Evolutionary conservation across 2,888 invertebrate species (phyloP), one percentile per base, ranked within the genome.

Genomic region (Ferrisia virgata): DNA sequence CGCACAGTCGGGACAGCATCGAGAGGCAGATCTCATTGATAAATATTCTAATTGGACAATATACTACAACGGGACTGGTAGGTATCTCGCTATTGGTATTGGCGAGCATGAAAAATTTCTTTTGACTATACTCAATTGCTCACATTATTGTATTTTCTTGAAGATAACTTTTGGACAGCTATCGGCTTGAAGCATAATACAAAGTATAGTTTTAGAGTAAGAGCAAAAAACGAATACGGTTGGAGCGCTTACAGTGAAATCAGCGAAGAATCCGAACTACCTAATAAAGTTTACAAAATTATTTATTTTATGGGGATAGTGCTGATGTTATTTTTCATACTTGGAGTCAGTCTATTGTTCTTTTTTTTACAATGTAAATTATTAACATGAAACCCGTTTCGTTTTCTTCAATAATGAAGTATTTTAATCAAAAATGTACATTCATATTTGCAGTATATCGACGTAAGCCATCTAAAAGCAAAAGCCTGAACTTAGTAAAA

Each of bases 91-190:
- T n/a, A n/a, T n/a, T n/a, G n/a, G n/a, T n/a, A n/a, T n/a, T n/a
- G n/a, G n/a, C n/a, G n/a, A n/a, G n/a, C n/a, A n/a, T n/a, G n/a
- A n/a, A n/a, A n/a, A n/a, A n/a, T n/a, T n/a, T n/a, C n/a, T n/a
- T n/a, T n/a, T n/a, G n/a, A n/a, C n/a, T n/a, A n/a, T n/a, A n/a
- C n/a, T n/a, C n/a, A n/a, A n/a, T n/a, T n/a, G n/a, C n/a, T n/a
- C n/a, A n/a, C n/a, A n/a, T n/a, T n/a, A n/a, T n/a, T n/a, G n/a
- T n/a, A n/a, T 84, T 84, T 85, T 85, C 83, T 88, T 89, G 47
- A 88, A 92, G 93, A 95, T 72, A 92, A 93, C 85, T 94, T 93
- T 87, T 97, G 96, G 94, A 92, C 95, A 85, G 92, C 96, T 33
- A 91, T 91, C 11, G 92, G 92, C 18, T 89, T 93, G 82, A 91